Evolutionary conservation across 2,113 vertebrate genomes (phyloP), one percentile per base, ranked within the genome.

Genomic region (Alethe diademata): DNA sequence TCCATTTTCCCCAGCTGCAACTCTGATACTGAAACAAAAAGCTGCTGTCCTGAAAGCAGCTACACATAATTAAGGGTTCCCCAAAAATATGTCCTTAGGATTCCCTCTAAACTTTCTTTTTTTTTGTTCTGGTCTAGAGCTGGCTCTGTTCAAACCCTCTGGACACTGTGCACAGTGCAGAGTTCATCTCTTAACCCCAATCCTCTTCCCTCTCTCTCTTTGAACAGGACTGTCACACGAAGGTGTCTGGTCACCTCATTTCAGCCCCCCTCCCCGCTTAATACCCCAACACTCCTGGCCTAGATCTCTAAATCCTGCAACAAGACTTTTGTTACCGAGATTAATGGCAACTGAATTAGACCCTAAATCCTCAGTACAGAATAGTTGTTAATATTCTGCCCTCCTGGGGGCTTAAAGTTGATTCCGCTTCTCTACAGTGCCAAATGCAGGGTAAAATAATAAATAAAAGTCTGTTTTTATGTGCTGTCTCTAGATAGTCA

Each of bases 261-360:
- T 65, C 78, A 88, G 48, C 9, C 6, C 9, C 14, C 9, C 26
- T n/a, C 26, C 16, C 7, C 7, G 1, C 56, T 74, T 78, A 88
- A 79, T 48, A 53, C 36, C 53, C 24, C 56, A 70, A 7, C 33
- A 69, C 51, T 56, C 78, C 66, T 69, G 81, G 57, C 85, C 78
- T 92, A 82, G 62, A 67, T 94, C 73, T 91, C 47, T 85, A 94
- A 95, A 95, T 87, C 95, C 93, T 72, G 84, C 65, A 86, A 66
- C 51, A 75, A 71, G 53, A 67, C 48, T 90, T 94, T 88, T 89
- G 78, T 75, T 90, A 69, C 67, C 0, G 35, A 91, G 88, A 93
- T 88, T 92, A 95, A 76, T 51, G 50, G 42, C 42, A 86, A 75
- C 67, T 95, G 85, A 88, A 94, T 90, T 86, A 66, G 62, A 53